A percentile compares a stretch with the other conserved stretches of the same genome.
Conservation (phyloP, 2,888 invertebrate genomes). For the Microplitis manilae region DNA sequence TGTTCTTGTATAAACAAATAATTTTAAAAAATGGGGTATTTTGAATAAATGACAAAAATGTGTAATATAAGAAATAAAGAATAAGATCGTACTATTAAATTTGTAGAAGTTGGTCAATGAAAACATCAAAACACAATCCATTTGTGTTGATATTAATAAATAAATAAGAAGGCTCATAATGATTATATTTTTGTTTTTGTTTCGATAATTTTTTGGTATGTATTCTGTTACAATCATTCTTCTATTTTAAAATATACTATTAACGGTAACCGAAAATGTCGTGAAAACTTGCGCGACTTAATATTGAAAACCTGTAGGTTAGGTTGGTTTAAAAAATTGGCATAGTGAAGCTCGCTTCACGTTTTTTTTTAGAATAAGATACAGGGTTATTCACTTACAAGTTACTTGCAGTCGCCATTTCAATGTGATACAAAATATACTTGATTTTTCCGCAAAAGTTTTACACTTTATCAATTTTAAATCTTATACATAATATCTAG, state of each 20-base stretch:
- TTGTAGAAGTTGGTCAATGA: not conserved
- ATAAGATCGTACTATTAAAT: not conserved
- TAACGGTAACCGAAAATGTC: too few species aligned
- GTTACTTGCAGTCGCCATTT: constrained; percentile 52
- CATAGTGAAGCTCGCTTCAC: constrained; percentile 60
- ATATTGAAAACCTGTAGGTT: constrained; percentile 64
- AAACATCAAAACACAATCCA: not conserved
- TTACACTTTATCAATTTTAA: not conserved
- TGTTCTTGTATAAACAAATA: not conserved
- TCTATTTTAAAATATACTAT: too few species aligned
- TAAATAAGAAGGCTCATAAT: not conserved
- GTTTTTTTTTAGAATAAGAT: constrained; percentile 50
- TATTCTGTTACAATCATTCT: not conserved
- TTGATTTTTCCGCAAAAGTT: not conserved
- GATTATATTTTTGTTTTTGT: not conserved
- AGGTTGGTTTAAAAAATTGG: constrained; percentile 63
- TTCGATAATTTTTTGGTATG: not conserved
- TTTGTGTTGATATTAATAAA: not conserved
- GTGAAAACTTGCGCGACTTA: constrained; percentile 42
- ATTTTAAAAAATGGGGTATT: too few species aligned
- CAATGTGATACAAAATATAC: constrained; percentile 20
- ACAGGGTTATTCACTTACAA: constrained; percentile 45
- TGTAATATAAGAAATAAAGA: not conserved
- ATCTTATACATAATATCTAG: not conserved
- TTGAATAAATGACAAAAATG: not conserved